Evolutionary conservation across 1,140 invertebrate species (phyloP).

Genomic region (Phortica variegata): DNA sequence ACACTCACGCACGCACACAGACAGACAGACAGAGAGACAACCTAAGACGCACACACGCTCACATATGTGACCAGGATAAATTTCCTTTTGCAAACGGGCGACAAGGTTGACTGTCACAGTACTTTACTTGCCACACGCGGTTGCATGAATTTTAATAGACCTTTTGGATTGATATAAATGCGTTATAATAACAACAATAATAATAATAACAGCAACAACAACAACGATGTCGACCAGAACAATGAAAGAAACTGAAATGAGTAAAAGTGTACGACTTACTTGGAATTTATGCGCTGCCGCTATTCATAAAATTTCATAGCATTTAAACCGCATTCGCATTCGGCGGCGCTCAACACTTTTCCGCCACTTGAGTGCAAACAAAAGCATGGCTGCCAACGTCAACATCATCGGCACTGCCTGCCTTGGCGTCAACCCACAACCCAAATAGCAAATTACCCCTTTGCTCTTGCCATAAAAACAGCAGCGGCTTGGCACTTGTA

Average conservation of each 20-base stretch:
- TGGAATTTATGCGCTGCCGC: slow-evolving; percentile 42
- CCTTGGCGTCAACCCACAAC: background rate
- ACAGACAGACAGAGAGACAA: too few species aligned
- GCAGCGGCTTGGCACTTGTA: slow-evolving; percentile 10
- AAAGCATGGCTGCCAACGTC: slow-evolving; percentile 1
- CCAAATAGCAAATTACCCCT: too few species aligned
- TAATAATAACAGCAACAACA: too few species aligned
- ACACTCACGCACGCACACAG: too few species aligned
- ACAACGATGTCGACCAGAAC: too few species aligned
- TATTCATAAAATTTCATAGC: too few species aligned
- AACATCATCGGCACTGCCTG: background rate
- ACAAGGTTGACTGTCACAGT: background rate
- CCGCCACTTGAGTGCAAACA: slow-evolving; percentile 1
- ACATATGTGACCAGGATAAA: too few species aligned
- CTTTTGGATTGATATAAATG: too few species aligned
- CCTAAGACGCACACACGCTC: too few species aligned
- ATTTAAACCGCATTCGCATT: too few species aligned
- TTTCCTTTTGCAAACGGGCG: background rate
- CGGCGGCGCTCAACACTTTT: background rate
- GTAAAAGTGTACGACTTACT: slow-evolving; percentile 5
- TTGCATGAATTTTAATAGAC: slow-evolving; percentile 45
- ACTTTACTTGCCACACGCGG: slow-evolving; percentile 6
- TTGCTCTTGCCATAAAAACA: background rate
- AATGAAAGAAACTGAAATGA: too few species aligned
- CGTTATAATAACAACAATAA: too few species aligned